Percentiles rank a stretch among this genome's conserved stretches.
These are phyloP conservation scores for Gopherus flavomarginatus DNA, from an alignment of 2,113 vertebrate species.

Conservation along the genomic window DNA sequence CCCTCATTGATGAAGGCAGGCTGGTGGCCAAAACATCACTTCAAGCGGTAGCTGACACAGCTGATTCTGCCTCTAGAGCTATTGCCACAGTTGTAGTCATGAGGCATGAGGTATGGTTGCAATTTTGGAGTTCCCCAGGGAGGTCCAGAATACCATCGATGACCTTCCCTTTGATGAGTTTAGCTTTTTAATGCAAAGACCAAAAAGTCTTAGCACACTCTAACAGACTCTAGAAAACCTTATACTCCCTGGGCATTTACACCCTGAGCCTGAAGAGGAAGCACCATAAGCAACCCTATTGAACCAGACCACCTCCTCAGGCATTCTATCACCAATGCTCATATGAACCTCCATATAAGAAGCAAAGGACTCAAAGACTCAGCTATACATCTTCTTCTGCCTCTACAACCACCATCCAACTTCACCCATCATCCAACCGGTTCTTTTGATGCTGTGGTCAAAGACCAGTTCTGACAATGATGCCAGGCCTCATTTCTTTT, in stretches of 20 bases:
- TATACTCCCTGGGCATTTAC: no score
- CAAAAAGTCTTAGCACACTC: no score
- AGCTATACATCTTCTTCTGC: no score
- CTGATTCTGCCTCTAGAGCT: neutral
- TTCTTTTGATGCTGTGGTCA: neutral
- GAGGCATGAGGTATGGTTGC: neutral
- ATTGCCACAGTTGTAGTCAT: neutral
- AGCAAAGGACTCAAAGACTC: no score
- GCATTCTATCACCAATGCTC: neutral
- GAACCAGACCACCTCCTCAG: neutral
- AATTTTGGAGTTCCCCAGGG: neutral
- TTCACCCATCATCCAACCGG: neutral
- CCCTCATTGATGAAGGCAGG: neutral
- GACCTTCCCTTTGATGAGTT: neutral
- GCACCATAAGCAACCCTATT: no score
- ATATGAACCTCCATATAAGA: neutral
- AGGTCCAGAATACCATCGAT: neutral
- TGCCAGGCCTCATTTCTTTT: neutral
- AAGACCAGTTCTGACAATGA: neutral
- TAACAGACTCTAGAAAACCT: no score
- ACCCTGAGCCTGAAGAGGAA: no score
- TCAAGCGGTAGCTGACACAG: neutral
- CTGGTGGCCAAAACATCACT: neutral
- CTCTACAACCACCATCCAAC: neutral
- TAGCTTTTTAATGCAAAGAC: neutral